Conservation (phyloP, 1,140 invertebrate genomes). For the Heliconius hewitsoni region DNA sequence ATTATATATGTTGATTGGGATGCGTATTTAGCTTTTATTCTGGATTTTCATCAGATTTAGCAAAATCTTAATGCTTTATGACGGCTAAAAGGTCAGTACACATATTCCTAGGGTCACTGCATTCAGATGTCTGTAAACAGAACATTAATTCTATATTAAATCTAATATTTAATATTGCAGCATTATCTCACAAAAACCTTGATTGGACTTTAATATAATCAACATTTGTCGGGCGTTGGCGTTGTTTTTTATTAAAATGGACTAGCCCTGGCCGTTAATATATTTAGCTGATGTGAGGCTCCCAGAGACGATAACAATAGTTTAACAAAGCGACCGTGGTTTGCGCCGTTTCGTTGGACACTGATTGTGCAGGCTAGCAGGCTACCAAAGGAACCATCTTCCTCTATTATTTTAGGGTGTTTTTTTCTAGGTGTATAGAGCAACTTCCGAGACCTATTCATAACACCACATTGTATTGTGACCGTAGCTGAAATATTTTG, state of each 20-base stretch:
- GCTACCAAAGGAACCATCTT: slow-evolving; percentile 48
- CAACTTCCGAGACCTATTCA: slow-evolving; percentile 61
- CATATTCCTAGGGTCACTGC: slow-evolving; percentile 61
- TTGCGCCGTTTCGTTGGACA: slow-evolving; percentile 46
- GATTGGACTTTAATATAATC: slow-evolving; percentile 76
- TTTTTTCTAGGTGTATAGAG: slow-evolving; percentile 79
- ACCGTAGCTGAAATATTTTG: slow-evolving; percentile 71
- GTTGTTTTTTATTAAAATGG: slow-evolving; percentile 71
- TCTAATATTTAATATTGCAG: slow-evolving; percentile 80
- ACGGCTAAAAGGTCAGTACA: slow-evolving; percentile 75
- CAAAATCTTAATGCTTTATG: slow-evolving; percentile 50
- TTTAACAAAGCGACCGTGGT: slow-evolving; percentile 49
- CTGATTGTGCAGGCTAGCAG: slow-evolving; percentile 36
- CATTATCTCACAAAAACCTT: slow-evolving; percentile 67
- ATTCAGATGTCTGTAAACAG: slow-evolving; percentile 65
- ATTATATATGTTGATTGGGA: slow-evolving; percentile 46
- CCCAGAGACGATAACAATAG: slow-evolving; percentile 56
- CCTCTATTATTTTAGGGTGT: slow-evolving; percentile 77
- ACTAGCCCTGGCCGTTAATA: slow-evolving; percentile 63
- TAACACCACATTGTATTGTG: slow-evolving; percentile 64
- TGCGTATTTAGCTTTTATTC: slow-evolving; percentile 40
- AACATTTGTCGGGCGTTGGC: slow-evolving; percentile 75
- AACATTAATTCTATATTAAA: slow-evolving; percentile 75
- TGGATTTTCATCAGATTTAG: slow-evolving; percentile 45
- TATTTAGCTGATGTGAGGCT: slow-evolving; percentile 69